phyloP scores from a whole-genome alignment of 2,797 vertebrate genomes.

The Pipistrellus kuhlii region DNA sequence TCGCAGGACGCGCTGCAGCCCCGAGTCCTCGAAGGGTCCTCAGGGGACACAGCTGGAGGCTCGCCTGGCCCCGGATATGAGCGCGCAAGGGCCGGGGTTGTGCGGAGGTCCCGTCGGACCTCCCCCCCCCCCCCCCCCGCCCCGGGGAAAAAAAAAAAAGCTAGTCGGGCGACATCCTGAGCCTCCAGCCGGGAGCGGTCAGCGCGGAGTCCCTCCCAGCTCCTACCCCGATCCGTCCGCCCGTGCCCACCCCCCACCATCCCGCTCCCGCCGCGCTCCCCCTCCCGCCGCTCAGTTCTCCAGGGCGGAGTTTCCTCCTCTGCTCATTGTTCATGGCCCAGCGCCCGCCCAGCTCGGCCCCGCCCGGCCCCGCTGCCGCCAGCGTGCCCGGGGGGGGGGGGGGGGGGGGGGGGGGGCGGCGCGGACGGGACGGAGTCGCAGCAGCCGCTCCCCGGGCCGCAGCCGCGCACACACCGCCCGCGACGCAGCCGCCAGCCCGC shows the following conservation, averaged over 20 bases:
- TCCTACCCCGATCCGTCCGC: background rate
- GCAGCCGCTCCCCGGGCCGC: constrained; percentile 38
- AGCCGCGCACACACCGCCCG: constrained; percentile 58
- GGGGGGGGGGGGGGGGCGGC: constrained; percentile 46
- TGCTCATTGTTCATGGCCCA: constrained; percentile 78
- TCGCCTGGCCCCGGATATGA: background rate
- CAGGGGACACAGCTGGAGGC: too few relatives aligned
- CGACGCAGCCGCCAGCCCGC: constrained; percentile 35
- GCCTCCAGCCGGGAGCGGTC: background rate
- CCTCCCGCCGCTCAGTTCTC: constrained; percentile 43
- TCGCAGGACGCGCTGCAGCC: background rate
- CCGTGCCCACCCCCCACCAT: too few relatives aligned
- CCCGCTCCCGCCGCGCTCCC: background rate
- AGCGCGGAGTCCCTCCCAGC: background rate
- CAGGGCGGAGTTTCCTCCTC: constrained; percentile 81
- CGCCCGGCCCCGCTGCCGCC: background rate
- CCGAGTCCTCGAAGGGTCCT: background rate
- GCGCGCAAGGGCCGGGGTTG: background rate
- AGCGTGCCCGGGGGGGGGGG: constrained; percentile 50
- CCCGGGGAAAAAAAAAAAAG: background rate
- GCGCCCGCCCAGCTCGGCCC: constrained; percentile 68
- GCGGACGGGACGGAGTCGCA: constrained; percentile 68
- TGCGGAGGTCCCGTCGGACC: background rate
- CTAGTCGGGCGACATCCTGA: background rate
- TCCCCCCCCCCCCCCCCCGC: too few relatives aligned